A percentile compares a stretch with the other conserved stretches of the same genome.
Conservation (phyloP, 2,888 invertebrate species). For the Tinea semifulvella region DNA sequence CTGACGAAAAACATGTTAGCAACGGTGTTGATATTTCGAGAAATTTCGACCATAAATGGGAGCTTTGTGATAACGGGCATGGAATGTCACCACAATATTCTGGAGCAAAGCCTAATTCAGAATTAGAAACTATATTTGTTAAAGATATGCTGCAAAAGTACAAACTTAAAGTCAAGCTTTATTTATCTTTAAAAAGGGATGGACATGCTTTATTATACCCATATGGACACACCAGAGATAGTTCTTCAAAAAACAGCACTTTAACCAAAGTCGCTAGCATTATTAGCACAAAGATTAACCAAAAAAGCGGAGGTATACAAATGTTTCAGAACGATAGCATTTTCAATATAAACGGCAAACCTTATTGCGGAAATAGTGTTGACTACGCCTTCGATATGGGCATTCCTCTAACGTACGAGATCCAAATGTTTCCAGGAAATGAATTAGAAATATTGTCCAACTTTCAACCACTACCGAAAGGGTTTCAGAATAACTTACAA, state of each 20-base stretch:
- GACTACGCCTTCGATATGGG: constrained; percentile 38
- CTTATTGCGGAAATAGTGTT: constrained; percentile 48
- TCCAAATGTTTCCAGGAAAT: constrained; percentile 45
- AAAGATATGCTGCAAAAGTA: constrained; percentile 60
- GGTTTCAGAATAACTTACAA: constrained; percentile 35
- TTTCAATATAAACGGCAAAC: constrained; percentile 31
- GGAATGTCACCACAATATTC: constrained; percentile 50
- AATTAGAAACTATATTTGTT: constrained; percentile 70
- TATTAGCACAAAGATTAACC: constrained; percentile 39
- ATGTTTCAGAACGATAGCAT: constrained; percentile 38
- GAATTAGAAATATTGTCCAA: constrained; percentile 33
- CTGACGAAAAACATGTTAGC: neutral
- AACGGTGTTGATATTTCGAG: constrained; percentile 44
- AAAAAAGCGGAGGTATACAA: constrained; percentile 34
- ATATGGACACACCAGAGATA: constrained; percentile 62
- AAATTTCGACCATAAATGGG: constrained; percentile 46
- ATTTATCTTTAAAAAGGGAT: constrained; percentile 76
- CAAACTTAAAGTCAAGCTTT: constrained; percentile 62
- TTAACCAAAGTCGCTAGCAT: constrained; percentile 30
- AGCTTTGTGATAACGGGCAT: constrained; percentile 27
- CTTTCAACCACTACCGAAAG: constrained; percentile 42
- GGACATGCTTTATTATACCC: constrained; percentile 73
- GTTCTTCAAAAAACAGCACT: constrained; percentile 14
- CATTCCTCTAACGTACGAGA: constrained; percentile 37
- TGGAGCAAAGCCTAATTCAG: constrained; percentile 68